phyloP scores from a whole-genome alignment of 1,140 invertebrate genomes.

The Archegozetes longisetosus region DNA sequence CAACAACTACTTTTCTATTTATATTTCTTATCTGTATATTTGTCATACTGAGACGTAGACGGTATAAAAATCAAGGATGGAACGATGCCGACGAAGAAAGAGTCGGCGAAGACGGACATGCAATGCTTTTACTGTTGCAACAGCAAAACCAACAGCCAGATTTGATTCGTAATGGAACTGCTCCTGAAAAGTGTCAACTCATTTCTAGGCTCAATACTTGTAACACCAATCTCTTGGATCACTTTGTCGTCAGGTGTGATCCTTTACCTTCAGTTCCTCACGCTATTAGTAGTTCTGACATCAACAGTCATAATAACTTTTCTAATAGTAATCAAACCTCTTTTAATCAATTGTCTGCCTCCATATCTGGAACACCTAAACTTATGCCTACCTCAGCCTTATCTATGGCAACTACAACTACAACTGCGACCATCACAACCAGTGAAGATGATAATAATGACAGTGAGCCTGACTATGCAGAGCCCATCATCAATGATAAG shows the following conservation, averaged over 20 bases:
- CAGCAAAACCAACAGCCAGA: neutral
- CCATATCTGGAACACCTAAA: neutral
- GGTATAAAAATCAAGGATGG: neutral
- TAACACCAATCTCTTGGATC: constrained; percentile 1
- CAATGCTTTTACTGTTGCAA: neutral
- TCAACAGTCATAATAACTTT: neutral
- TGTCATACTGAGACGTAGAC: neutral
- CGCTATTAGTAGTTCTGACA: neutral
- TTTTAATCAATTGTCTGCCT: neutral
- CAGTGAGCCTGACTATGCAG: constrained; percentile 9
- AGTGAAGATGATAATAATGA: neutral
- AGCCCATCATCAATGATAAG: constrained; percentile 7
- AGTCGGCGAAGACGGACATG: neutral
- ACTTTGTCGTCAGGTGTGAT: neutral
- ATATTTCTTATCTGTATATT: neutral
- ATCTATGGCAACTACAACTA: neutral
- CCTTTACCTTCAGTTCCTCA: neutral
- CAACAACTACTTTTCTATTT: neutral
- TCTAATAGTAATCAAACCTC: neutral
- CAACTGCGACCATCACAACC: neutral
- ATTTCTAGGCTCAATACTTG: neutral
- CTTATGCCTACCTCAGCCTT: neutral
- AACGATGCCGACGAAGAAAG: neutral
- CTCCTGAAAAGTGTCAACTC: neutral
- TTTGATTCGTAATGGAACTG: neutral